Evolutionary conservation across 2,888 invertebrate species (phyloP).

Genomic region (Cephonodes hylas): DNA sequence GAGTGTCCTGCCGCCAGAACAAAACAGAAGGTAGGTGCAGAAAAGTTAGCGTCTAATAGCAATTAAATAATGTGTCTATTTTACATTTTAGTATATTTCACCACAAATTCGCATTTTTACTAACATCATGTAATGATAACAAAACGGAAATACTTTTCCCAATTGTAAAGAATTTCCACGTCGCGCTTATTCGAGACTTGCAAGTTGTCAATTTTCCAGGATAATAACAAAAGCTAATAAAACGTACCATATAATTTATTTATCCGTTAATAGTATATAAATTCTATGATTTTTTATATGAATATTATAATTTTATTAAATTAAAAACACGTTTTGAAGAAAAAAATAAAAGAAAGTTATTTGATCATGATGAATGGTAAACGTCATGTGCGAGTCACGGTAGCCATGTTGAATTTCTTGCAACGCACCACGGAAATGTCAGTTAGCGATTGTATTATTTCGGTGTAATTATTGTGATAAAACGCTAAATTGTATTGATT

Average conservation of each 20-base stretch:
- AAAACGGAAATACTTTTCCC: conserved; percentile 27
- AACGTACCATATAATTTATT: neutral
- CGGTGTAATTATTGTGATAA: conserved; percentile 62
- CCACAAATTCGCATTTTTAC: neutral
- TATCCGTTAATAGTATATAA: neutral
- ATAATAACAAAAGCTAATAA: neutral
- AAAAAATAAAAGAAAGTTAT: conserved; percentile 24
- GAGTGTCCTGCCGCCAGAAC: conserved; percentile 92
- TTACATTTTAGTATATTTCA: neutral
- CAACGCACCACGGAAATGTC: conserved; percentile 80
- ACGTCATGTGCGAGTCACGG: conserved; percentile 73
- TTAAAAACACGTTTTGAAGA: neutral
- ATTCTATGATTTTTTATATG: conserved; percentile 6
- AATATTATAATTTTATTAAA: neutral
- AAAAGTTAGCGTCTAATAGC: conserved; percentile 17
- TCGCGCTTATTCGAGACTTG: conserved; percentile 50
- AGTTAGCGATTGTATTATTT: conserved; percentile 76
- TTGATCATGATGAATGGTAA: conserved; percentile 47
- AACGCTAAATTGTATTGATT: conserved; percentile 41
- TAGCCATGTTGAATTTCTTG: conserved; percentile 80
- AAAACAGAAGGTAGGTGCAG: conserved; percentile 87
- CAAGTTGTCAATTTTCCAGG: conserved; percentile 23
- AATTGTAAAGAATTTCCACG: conserved; percentile 46
- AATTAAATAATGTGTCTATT: conserved; percentile 11
- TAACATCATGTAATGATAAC: neutral